Conservation (phyloP, 2,888 invertebrate species). For the Lutraria lutraria region DNA sequence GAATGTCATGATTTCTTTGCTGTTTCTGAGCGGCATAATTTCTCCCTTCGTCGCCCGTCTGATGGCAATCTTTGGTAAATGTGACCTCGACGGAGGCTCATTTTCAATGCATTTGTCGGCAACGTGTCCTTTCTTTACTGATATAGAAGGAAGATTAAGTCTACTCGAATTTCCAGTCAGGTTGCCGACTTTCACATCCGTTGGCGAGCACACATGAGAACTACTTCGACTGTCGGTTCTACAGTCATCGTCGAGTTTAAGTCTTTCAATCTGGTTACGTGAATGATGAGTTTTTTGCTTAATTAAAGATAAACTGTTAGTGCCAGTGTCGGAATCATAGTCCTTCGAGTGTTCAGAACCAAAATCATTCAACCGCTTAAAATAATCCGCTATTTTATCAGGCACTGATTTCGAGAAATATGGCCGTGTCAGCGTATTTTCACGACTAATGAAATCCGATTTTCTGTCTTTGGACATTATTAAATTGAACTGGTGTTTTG, state of each 20-base stretch:
- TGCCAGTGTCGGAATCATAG: neutral
- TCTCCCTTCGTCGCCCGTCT: constrained; percentile 56
- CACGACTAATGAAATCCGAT: constrained; percentile 37
- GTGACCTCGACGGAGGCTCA: constrained; percentile 29
- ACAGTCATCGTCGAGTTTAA: neutral
- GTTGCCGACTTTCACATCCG: constrained; percentile 14
- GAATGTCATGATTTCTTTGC: neutral
- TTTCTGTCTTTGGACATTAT: constrained; percentile 55
- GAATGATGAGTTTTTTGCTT: neutral
- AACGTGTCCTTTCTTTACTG: constrained; percentile 53
- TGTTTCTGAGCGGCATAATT: neutral
- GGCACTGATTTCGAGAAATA: constrained; percentile 30
- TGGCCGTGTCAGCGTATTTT: constrained; percentile 52
- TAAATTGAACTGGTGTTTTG: constrained; percentile 56
- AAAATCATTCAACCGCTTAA: neutral
- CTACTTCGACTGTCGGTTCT: neutral
- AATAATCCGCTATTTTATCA: constrained; percentile 28
- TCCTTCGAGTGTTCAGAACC: neutral
- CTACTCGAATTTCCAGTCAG: neutral
- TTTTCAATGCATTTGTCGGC: constrained; percentile 13
- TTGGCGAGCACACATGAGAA: constrained; percentile 29
- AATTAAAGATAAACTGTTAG: neutral
- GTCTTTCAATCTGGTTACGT: neutral
- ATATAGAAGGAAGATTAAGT: constrained; percentile 48
- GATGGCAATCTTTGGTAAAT: constrained; percentile 46